Evolutionary conservation across 2,797 vertebrate species (phyloP), one percentile per base, ranked within the genome.

Genomic region (Microctenopoma steveboyesi): DNA sequence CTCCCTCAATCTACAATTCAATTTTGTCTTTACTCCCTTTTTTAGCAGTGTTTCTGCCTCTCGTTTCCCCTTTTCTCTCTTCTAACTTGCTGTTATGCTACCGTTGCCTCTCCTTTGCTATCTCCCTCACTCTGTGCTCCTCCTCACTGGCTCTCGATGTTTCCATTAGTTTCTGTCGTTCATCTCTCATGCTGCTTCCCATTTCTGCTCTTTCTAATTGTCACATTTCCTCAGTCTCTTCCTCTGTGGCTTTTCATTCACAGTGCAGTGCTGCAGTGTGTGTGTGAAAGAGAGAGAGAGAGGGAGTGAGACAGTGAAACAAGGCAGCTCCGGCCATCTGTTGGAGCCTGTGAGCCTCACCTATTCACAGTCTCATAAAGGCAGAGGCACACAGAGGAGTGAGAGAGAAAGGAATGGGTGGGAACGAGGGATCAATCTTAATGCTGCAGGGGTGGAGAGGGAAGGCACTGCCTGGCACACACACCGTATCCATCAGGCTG

Each of bases 1-100:
- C 79, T 91, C 89, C 86, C 89, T 91, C 85, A 81, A 93, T 94
- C 90, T 94, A 93, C 93, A 94, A 94, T 94, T 93, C 91, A 93
- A 91, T 92, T 89, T 87, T 73, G 66, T 62, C 64, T 75, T 84
- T 72, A 53, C 74, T 88, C 72, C 57, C 54, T 74, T 74, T 83
- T 82, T 85, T 69, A 78, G 65, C 67, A n/a, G 43, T 0, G 33
- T 72, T 77, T 74, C 79, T 61, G 33, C 79, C 57, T 43, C 43
- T 52, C 56, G 50, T 55, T 39, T 46, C 57, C 30, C 48, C 39
- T 70, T 54, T 72, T 42, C 40, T 78, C 50, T 71, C 75, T 64
- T 79, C 79, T 30, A 66, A 74, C 64, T 55, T 27, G 28, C 43
- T 47, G 42, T 59, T 79, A 51, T 59, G 76, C 51, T 52, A 35